These are phyloP conservation scores for Dryas iulia DNA, from an alignment of 1,140 invertebrate species.

Conservation along the genomic window DNA sequence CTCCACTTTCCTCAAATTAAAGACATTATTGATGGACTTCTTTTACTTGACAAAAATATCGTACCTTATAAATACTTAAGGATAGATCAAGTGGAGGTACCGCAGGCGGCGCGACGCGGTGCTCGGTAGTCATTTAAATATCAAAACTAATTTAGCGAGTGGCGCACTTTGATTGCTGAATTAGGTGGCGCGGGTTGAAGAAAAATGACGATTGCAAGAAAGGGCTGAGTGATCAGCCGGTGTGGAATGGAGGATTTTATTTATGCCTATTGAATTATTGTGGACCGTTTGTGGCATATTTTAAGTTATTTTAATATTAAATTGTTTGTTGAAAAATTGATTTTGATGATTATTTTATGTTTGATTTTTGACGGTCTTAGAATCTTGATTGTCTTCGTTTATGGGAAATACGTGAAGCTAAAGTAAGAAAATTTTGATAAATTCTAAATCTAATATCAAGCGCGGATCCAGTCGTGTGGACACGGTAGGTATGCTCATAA, in stretches of 20 bases:
- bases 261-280: neutral
- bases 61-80: neutral
- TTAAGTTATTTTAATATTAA: no score
- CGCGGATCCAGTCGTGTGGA: no score
- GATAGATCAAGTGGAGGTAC: neutral
- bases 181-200: slow-evolving; percentile 43
- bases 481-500: no score
- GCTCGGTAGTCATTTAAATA: slow-evolving; percentile 66
- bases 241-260: neutral
- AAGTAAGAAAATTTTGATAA: no score
- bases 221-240: slow-evolving; percentile 10
- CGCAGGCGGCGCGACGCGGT: slow-evolving; percentile 13
- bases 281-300: neutral
- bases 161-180: slow-evolving; percentile 64
- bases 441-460: no score
- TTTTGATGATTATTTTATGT: no score
- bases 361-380: no score
- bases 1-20: no score
- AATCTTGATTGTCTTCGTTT: no score
- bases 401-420: no score
- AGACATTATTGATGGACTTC: neutral
- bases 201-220: slow-evolving; percentile 30
- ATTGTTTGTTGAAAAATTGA: no score
- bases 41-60: neutral
- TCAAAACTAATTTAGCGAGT: slow-evolving; percentile 73